Base-by-base conservation (phyloP, 1,140 invertebrate species). In the Linepithema humile region DNA sequence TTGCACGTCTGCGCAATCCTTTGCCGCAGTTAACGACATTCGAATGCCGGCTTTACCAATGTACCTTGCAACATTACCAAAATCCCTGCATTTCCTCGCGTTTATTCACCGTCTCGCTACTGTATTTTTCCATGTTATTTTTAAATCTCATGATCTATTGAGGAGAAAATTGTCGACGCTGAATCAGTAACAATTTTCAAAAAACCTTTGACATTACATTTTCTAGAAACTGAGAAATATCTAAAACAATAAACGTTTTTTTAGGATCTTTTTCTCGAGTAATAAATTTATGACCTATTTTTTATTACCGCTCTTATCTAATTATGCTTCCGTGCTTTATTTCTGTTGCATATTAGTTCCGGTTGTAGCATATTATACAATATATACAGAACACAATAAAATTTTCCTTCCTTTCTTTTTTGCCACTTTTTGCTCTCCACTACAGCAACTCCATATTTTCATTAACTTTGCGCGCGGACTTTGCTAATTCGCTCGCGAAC, bases 11-110 rank as follows among this genome's bases (percentile, higher is more conserved):
- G 26, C 64, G 75, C 75, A 20, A 70, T 80, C 50, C 64, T 80
- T 70, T 80, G 75, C 45, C 20, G 38, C 75, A 70, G 48, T 70
- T 80, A 80, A 80, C 64, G 64, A 80, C 48, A 69, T 80, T 80
- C 35, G 48, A 80, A 80, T 80, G 64, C 17, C 48, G 75, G 59
- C 75, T 80, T 80, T 55, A 40, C 38, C 48, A 6, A 70, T 80
- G 75, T 55, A 69, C 35, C 35, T 55, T 70, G 64, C 38, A 70
- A 55, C 75, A 69, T 78, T 78, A 69, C 64, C 35, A 48, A 69
- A 48, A 69, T 69, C 48, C 64, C 35, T 15, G 12, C 64, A 69
- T 80, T 20, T 80, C 12, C 23, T 10, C 75, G 15, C 64, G 64
- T 70, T 80, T 70, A 70, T 43, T 80, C 64, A 55, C 35, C 23